phyloP scores from a whole-genome alignment of 2,888 invertebrate genomes.

The Balanococcus diminutus region DNA sequence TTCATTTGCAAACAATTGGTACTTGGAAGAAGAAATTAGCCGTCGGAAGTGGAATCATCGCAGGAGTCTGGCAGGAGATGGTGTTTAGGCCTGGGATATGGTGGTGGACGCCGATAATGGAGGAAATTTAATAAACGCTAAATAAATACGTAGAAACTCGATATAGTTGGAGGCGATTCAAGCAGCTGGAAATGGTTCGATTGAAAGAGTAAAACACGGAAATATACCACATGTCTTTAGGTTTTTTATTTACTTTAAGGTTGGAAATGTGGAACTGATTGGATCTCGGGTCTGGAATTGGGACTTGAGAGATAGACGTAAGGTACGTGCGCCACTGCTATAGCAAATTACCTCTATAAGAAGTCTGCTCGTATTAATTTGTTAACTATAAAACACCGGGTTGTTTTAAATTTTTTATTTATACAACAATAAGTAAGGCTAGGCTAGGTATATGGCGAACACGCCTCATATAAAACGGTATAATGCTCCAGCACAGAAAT shows the following conservation, averaged over 20 bases:
- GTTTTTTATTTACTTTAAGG: conserved; percentile 28
- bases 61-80: background rate
- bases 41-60: background rate
- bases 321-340: background rate
- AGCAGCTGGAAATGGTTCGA: conserved; percentile 39
- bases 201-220: conserved; percentile 33
- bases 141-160: conserved; percentile 30
- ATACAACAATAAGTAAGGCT: background rate
- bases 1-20: background rate
- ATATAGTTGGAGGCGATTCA: conserved; percentile 22
- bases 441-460: background rate
- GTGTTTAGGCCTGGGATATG: background rate
- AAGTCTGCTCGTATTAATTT: conserved; percentile 28
- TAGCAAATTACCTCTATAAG: conserved; percentile 13
- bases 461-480: background rate
- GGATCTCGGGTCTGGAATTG: background rate
- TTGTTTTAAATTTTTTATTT: conserved; percentile 28
- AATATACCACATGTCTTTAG: conserved; percentile 39
- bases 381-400: conserved; percentile 36
- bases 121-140: conserved; percentile 27
- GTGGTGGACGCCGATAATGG: background rate
- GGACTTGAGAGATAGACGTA: too few species aligned
- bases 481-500: background rate
- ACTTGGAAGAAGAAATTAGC: too few species aligned
- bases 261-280: conserved; percentile 8